These are phyloP conservation scores for Glaucomys volans DNA, from an alignment of 2,113 vertebrate species.

Conservation along the genomic window DNA sequence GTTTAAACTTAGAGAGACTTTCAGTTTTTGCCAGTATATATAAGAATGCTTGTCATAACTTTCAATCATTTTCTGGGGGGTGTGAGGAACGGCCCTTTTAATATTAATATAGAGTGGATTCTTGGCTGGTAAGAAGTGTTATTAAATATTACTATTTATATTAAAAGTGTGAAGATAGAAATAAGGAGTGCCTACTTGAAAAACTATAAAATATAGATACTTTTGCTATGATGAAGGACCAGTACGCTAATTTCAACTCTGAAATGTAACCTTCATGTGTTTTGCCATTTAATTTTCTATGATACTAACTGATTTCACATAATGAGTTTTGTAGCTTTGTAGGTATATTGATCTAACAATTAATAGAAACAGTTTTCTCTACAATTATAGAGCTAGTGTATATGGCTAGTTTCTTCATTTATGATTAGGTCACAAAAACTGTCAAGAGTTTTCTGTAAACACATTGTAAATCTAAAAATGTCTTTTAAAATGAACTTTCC, in stretches of 20 bases:
- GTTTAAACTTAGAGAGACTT: conserved; percentile 66
- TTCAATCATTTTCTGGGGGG: conserved; percentile 54
- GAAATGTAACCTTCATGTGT: not conserved
- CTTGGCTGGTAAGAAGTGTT: not conserved
- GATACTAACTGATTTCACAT: not conserved
- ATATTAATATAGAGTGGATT: not conserved
- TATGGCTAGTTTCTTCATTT: conserved; percentile 49
- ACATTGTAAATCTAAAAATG: conserved; percentile 71
- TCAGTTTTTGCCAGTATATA: conserved; percentile 65
- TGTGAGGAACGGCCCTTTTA: not conserved
- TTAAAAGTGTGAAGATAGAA: not conserved
- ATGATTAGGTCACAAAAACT: conserved; percentile 52
- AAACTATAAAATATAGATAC: not conserved
- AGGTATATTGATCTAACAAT: not conserved
- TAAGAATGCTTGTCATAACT: conserved; percentile 63
- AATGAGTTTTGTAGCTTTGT: conserved; percentile 7
- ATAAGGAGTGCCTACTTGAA: not conserved
- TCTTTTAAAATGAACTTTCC: conserved; percentile 63
- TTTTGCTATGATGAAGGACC: not conserved
- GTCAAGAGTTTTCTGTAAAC: conserved; percentile 71
- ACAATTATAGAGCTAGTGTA: not conserved
- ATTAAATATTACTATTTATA: not conserved
- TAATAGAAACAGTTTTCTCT: not conserved
- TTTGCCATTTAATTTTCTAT: not conserved
- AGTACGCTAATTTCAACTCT: conserved; percentile 22